Conservation (phyloP, 2,113 vertebrate genomes). For the Eurystomus gularis region DNA sequence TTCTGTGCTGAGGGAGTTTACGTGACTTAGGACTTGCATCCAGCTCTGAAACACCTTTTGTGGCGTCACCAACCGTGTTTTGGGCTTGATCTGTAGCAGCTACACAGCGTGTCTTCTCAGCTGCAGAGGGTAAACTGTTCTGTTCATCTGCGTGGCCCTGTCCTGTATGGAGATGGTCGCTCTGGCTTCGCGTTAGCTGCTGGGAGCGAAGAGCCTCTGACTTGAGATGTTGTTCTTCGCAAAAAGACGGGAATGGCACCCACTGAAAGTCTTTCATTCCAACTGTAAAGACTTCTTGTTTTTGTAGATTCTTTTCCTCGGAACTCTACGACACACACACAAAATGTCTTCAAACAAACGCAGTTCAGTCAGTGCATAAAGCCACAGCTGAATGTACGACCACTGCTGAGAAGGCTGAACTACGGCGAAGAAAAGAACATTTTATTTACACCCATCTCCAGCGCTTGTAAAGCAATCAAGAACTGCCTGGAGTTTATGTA, state of each 20-base stretch:
- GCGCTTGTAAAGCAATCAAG: not conserved
- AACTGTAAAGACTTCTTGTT: conserved; percentile 26
- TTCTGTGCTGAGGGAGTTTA: not conserved
- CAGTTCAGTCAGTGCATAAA: not conserved
- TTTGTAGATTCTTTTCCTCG: not conserved
- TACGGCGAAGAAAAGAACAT: not conserved
- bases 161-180: not conserved
- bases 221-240: not conserved
- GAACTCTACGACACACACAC: not conserved
- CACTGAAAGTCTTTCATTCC: conserved; percentile 48
- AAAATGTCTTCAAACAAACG: not conserved
- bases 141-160: not conserved
- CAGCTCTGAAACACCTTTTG: not conserved
- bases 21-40: fast-evolving
- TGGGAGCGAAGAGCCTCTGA: not conserved
- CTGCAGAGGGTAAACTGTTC: not conserved
- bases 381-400: not conserved
- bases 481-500: not conserved
- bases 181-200: not conserved
- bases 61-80: not conserved
- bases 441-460: not conserved
- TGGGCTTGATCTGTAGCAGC: not conserved
- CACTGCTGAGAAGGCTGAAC: not conserved
- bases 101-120: not conserved
- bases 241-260: conserved; percentile 22